Evolutionary conservation across 2,888 invertebrate genomes (phyloP), one percentile per base, ranked within the genome.

Genomic region (Serrognathus titanus): DNA sequence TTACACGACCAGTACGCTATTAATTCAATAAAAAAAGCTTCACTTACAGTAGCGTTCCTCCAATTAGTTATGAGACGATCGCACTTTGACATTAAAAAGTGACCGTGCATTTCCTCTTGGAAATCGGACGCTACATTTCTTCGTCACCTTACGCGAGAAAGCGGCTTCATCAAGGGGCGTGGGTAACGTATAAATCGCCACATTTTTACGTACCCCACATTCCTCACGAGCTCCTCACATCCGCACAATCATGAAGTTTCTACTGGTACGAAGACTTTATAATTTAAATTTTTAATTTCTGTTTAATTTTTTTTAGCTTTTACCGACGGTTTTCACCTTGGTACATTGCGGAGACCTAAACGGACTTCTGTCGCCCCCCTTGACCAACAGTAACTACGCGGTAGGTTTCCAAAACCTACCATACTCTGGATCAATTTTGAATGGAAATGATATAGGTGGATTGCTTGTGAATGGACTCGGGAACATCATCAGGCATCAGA

Each of bases 401-500:
- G 13, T 38, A 10, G 57, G 53, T 16, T 57, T 50, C 35, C 48
- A 20, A 20, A 20, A 10, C 9, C 35, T 20, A 12, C 10, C 12
- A 3, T 16, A 16, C 16, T 16, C 16, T 2, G 16, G 16, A 20
- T 16, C 48, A 31, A 51, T 12, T 11, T 37, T 38, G 59, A 51
- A 13, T 12, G 52, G 53, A 11, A 55, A 51, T 24, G 37, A 41
- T 36, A 54, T 49, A 37, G 36, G 39, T 20, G 57, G 51, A 31
- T 38, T 48, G 8, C 20, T 37, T 4, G 48, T 7, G 7, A 40
- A 40, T 7, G 40, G 48, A 16, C 6, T 10, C 10, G 58, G 11
- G 6, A 40, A 7, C 4, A 31, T 31, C 24, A 31, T 69, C 60
- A 69, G 68, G 43, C 70, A 71, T 48, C 61, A 67, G 50, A 68